A percentile compares a stretch with the other conserved stretches of the same genome.
phyloP scores from a whole-genome alignment of 1,140 invertebrate genomes.

The Leucophenga varia region DNA sequence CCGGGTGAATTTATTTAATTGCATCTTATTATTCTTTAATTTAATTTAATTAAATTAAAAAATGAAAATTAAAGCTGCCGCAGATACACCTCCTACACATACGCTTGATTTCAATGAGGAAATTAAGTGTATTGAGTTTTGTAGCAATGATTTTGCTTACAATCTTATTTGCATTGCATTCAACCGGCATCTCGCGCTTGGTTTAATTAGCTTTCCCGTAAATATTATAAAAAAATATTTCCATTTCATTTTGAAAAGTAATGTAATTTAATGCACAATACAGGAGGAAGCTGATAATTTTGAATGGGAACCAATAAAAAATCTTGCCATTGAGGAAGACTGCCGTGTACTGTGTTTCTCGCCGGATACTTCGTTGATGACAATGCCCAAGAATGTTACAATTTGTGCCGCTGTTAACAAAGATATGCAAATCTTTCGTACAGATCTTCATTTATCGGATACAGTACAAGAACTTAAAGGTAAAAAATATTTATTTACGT shows the following conservation, averaged over 20 bases:
- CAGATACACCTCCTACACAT: constrained; percentile 24
- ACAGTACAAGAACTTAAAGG: constrained; percentile 31
- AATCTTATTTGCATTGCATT: constrained; percentile 40
- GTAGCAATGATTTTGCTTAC: constrained; percentile 42
- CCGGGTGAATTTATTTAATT: too few species aligned
- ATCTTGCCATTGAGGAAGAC: constrained; percentile 60
- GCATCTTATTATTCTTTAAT: too few species aligned
- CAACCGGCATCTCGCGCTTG: constrained; percentile 26
- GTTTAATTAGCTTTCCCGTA: constrained; percentile 42
- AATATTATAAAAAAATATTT: constrained; percentile 12
- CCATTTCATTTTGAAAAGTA: neutral
- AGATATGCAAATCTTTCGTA: constrained; percentile 61
- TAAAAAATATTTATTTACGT: neutral
- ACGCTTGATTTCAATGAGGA: constrained; percentile 24
- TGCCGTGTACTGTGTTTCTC: constrained; percentile 63
- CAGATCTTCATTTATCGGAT: constrained; percentile 60
- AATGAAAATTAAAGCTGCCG: too few species aligned
- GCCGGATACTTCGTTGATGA: constrained; percentile 64
- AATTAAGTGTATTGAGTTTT: constrained; percentile 39
- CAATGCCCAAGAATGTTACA: constrained; percentile 62
- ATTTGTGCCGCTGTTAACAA: constrained; percentile 63
- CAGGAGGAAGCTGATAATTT: constrained; percentile 46
- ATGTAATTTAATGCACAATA: neutral
- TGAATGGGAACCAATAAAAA: constrained; percentile 37
- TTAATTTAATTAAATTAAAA: too few species aligned